Percentiles rank a stretch among this genome's conserved stretches.
These are phyloP conservation scores for Apomyelois bistriatella DNA, from an alignment of 2,888 invertebrate species.

Conservation along the genomic window DNA sequence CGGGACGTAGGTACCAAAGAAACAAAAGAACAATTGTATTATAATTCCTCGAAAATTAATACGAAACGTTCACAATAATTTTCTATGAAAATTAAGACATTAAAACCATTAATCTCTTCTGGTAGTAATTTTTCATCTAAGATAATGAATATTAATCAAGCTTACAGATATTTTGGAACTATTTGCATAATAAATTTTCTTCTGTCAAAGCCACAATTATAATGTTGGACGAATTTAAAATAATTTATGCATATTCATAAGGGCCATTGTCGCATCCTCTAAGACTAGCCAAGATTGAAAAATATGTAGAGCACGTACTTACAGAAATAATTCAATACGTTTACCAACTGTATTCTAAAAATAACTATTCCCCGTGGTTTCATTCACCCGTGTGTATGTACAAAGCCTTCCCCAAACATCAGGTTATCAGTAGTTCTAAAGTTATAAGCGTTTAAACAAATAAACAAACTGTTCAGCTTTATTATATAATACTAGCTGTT, in stretches of 20 bases:
- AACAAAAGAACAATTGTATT: not conserved
- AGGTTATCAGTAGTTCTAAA: too few relatives aligned
- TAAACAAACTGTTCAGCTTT: too few relatives aligned
- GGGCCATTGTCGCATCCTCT: not conserved
- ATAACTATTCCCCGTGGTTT: too few relatives aligned
- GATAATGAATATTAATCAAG: slow-evolving; percentile 11
- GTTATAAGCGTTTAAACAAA: too few relatives aligned
- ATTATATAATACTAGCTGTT: too few relatives aligned
- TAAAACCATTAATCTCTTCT: not conserved
- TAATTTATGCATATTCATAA: slow-evolving; percentile 12
- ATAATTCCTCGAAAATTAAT: not conserved
- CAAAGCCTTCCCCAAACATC: too few relatives aligned
- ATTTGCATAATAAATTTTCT: slow-evolving; percentile 15
- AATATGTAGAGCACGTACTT: not conserved
- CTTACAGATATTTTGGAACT: slow-evolving; percentile 9
- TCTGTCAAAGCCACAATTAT: slow-evolving; percentile 9
- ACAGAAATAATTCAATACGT: too few relatives aligned
- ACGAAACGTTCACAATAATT: not conserved
- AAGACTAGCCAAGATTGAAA: not conserved
- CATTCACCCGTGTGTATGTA: too few relatives aligned
- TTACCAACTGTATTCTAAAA: too few relatives aligned
- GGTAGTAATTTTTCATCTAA: not conserved
- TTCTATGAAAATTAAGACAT: not conserved
- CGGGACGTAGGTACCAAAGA: too few relatives aligned
- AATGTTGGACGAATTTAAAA: slow-evolving; percentile 16